Evolutionary conservation across 2,888 invertebrate genomes (phyloP), one percentile per base, ranked within the genome.

Genomic region (Acleris laterana): DNA sequence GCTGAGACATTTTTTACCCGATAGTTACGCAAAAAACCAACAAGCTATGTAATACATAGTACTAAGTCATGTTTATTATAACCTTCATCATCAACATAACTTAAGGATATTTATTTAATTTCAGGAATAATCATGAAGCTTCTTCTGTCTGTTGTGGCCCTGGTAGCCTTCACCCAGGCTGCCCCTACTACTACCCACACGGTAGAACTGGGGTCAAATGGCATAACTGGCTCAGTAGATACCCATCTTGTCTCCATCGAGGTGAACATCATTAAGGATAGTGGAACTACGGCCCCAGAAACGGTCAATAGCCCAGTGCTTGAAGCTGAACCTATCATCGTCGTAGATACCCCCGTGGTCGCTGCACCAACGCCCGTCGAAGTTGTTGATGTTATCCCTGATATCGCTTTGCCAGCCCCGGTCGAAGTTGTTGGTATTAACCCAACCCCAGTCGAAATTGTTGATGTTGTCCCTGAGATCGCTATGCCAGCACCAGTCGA

Each of bases 261-360:
- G 32, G 51, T 66, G 44, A 66, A 66, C 46, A 64, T 62, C 56
- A 58, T 76, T 62, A 76, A 72, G 67, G 73, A 72, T 65, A 68
- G 52, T 51, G 74, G 70, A 55, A 73, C 72, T 57, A 68, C 72
- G 25, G 69, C 71, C n/a, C 32, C 68, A 7, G 74, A 66, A n/a
- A 16, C 68, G 19, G 70, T 55, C 16, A 42, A 16, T 25, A 60
- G 56, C 5, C 62, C 69, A 2, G 55, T 51, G 1, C 19, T 16
- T 9, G 63, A 46, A 48, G 32, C 62, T 17, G 59, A 53, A 5
- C 59, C 69, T 16, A 58, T 63, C 22, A 6, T 57, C 7, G 65
- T 62, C 7, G 69, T 60, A 3, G 64, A 65, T 44, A 48, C 57
- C 5, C 60, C 59, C n/a, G 50, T 59, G 5, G 56, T 19, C 48